Conservation (phyloP, 1,140 invertebrate species). For the Lordiphosa clarofinis region DNA sequence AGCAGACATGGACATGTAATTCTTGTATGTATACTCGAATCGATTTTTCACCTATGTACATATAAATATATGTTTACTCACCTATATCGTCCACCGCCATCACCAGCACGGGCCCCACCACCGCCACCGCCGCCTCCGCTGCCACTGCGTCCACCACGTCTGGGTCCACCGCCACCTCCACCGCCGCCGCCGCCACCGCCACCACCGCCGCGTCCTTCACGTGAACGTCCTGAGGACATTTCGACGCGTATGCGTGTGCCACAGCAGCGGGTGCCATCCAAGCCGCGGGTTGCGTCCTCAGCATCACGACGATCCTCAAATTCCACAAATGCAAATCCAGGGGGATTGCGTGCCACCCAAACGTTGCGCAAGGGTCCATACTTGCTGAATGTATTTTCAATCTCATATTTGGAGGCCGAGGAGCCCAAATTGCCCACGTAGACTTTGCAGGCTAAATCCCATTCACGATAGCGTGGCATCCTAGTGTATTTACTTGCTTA, state of each 20-base stretch:
- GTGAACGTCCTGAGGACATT: constrained; percentile 92
- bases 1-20: constrained; percentile 9
- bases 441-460: constrained; percentile 97
- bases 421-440: constrained; percentile 98
- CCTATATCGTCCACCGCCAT: constrained; percentile 71
- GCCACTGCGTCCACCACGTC: constrained; percentile 32
- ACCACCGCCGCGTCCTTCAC: constrained; percentile 85
- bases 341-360: constrained; percentile 97
- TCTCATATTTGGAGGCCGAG: constrained; percentile 94
- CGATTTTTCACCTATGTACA: constrained; percentile 60
- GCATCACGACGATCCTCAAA: constrained; percentile 98
- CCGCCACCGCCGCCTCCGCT: constrained; percentile 58
- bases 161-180: constrained; percentile 33
- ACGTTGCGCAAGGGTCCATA: constrained; percentile 97
- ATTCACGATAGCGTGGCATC: constrained; percentile 91
- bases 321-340: constrained; percentile 98
- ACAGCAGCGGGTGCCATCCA: constrained; percentile 96
- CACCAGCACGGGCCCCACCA: constrained; percentile 53
- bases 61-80: too few relatives aligned
- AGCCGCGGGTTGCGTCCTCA: constrained; percentile 95
- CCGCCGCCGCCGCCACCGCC: constrained; percentile 78
- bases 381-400: constrained; percentile 95
- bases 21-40: constrained; percentile 58
- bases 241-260: constrained; percentile 91
- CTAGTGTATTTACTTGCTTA: neutral